Evolutionary conservation across 1,140 invertebrate species (phyloP).

Genomic region (Lordiphosa mommai): DNA sequence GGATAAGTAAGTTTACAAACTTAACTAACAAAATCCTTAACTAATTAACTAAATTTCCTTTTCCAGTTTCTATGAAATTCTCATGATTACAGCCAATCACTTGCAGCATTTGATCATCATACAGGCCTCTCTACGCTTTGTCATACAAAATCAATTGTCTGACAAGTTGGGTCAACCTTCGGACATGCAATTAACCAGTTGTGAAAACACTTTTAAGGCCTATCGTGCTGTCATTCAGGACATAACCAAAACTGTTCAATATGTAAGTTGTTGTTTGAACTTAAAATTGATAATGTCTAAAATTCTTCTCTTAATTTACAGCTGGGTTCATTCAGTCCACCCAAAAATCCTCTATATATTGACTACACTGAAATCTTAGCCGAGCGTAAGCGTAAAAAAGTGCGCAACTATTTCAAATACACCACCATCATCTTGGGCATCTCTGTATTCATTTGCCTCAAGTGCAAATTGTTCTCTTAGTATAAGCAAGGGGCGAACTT

Average conservation of each 20-base stretch:
- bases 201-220: slow-evolving; percentile 38
- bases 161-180: slow-evolving; percentile 35
- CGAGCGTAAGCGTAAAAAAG: slow-evolving; percentile 62
- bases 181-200: slow-evolving; percentile 24
- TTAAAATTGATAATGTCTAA: neutral
- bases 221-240: slow-evolving; percentile 47
- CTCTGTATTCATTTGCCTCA: slow-evolving; percentile 69
- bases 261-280: slow-evolving; percentile 36
- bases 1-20: slow-evolving; percentile 48
- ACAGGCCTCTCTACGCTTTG: slow-evolving; percentile 56
- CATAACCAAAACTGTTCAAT: slow-evolving; percentile 62
- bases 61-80: slow-evolving; percentile 70
- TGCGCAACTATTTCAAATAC: slow-evolving; percentile 66
- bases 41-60: neutral
- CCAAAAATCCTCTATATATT: slow-evolving; percentile 59
- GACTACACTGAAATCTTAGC: slow-evolving; percentile 65
- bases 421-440: slow-evolving; percentile 67
- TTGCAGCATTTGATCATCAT: slow-evolving; percentile 70
- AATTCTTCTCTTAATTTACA: slow-evolving; percentile 10
- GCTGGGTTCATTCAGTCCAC: slow-evolving; percentile 68
- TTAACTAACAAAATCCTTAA: no score
- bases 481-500: neutral
- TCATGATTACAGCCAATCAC: slow-evolving; percentile 71
- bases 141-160: slow-evolving; percentile 40
- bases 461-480: slow-evolving; percentile 60